phyloP scores from a whole-genome alignment of 2,888 invertebrate genomes.

The Pyrgus malvae region DNA sequence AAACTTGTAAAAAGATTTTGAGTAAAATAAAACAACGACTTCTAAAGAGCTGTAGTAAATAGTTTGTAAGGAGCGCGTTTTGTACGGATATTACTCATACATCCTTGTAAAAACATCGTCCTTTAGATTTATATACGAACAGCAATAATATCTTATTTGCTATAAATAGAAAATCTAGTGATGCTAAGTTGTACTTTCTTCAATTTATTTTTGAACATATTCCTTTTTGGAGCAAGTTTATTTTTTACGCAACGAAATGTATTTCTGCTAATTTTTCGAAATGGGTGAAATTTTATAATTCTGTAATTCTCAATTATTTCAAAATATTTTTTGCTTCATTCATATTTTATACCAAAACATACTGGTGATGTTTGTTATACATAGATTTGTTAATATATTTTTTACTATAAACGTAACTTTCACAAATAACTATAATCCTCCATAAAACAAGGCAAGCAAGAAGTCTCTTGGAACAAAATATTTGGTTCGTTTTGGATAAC shows the following conservation, averaged over 20 bases:
- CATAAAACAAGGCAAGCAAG: conserved; percentile 1
- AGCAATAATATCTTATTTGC: not conserved
- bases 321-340: too few relatives aligned
- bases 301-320: too few relatives aligned
- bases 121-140: conserved; percentile 8
- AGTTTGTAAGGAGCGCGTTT: conserved; percentile 48
- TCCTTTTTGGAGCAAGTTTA: too few relatives aligned
- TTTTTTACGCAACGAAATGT: too few relatives aligned
- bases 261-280: too few relatives aligned
- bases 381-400: too few relatives aligned
- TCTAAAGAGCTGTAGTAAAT: conserved; percentile 38
- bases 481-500: conserved; percentile 12
- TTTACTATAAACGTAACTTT: too few relatives aligned
- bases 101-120: conserved; percentile 20
- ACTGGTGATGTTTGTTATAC: too few relatives aligned
- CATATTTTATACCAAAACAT: too few relatives aligned
- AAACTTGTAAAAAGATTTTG: conserved; percentile 55
- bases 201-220: too few relatives aligned
- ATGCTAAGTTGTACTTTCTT: not conserved
- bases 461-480: conserved; percentile 17
- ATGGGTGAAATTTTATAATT: too few relatives aligned
- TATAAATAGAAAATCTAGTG: conserved; percentile 13
- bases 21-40: conserved; percentile 61
- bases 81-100: conserved; percentile 45
- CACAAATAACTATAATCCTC: not conserved